phyloP scores from a whole-genome alignment of 2,113 vertebrate genomes.

The Felis chaus region DNA sequence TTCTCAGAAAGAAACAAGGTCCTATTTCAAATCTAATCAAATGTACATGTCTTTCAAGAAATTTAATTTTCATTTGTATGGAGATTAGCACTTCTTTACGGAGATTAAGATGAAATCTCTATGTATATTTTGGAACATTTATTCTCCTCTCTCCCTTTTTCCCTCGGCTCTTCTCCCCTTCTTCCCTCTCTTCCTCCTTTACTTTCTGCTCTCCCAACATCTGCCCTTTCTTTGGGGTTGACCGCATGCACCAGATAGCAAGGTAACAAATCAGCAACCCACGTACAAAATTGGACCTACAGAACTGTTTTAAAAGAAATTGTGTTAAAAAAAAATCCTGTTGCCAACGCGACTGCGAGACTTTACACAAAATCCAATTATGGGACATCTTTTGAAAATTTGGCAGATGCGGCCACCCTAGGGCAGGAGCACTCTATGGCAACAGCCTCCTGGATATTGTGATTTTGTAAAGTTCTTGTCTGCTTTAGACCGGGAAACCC shows the following conservation, averaged over 20 bases:
- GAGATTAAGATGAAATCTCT: not conserved
- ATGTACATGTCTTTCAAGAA: slow-evolving; percentile 40
- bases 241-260: not conserved
- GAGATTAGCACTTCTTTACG: not conserved
- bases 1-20: slow-evolving; percentile 29
- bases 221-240: not conserved
- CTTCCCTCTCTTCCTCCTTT: not conserved
- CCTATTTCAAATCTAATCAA: slow-evolving; percentile 53
- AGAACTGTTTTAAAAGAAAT: not conserved
- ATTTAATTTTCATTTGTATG: not conserved
- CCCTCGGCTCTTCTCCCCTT: not conserved
- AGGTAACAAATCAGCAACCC: not conserved
- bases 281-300: not conserved
- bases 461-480: not conserved
- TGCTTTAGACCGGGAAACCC: not conserved
- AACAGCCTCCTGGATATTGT: not conserved
- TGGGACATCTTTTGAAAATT: not conserved
- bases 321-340: not conserved
- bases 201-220: not conserved
- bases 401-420: not conserved
- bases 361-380: not conserved
- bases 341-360: not conserved
- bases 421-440: not conserved
- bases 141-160: not conserved
- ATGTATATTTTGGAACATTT: not conserved